These are phyloP conservation scores for Antrozous pallidus DNA, from an alignment of 2,797 vertebrate genomes.

Conservation along the genomic window DNA sequence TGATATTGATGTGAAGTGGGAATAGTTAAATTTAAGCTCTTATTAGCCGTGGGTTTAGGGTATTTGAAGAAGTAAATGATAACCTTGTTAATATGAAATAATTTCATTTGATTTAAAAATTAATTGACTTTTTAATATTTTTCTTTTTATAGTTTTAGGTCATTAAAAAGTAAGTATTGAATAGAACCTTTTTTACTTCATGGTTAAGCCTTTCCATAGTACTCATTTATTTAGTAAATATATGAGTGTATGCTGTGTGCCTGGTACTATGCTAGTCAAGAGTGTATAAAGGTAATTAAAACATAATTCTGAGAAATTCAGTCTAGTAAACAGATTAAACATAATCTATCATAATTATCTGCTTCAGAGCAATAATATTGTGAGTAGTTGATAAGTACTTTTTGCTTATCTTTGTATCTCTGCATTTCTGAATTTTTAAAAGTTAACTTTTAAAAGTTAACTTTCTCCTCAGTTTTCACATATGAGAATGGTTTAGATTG, in stretches of 20 bases:
- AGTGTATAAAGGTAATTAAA: background rate
- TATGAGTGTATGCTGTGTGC: background rate
- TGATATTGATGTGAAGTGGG: background rate
- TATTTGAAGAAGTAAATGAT: background rate
- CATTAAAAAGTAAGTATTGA: background rate
- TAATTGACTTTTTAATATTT: background rate
- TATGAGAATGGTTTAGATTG: background rate
- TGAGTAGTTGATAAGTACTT: background rate
- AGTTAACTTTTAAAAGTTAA: background rate
- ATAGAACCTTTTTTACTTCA: background rate
- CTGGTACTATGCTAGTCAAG: background rate
- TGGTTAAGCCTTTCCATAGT: background rate
- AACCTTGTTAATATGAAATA: background rate
- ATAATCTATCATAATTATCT: background rate
- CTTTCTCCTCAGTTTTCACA: background rate
- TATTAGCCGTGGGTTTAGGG: background rate
- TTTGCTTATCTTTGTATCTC: constrained; percentile 1
- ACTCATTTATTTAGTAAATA: background rate
- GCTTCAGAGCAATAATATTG: background rate
- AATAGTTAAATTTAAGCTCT: background rate
- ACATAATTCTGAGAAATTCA: background rate
- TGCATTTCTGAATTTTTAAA: background rate
- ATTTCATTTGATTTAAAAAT: background rate
- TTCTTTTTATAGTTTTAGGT: background rate
- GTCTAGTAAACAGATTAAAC: background rate